Conservation (phyloP, 2,113 vertebrate species). For the Ictidomys tridecemlineatus region DNA sequence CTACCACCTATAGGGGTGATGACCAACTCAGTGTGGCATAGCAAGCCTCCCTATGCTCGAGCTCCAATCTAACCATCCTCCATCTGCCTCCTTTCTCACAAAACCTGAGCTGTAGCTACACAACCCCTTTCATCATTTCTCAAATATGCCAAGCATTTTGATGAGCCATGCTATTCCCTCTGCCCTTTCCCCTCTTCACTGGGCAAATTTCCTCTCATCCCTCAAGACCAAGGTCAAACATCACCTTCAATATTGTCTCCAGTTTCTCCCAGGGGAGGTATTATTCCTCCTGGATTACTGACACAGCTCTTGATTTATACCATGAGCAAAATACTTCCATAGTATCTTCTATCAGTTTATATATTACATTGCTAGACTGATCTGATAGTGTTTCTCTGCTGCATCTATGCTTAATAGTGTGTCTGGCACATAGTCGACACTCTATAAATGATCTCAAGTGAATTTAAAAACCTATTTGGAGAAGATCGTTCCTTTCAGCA, state of each 20-base stretch:
- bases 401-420: background rate
- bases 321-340: background rate
- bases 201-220: background rate
- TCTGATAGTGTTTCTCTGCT: background rate
- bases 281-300: background rate
- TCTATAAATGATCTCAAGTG: background rate
- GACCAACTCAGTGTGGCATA: background rate
- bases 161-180: background rate
- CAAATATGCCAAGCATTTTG: background rate
- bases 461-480: background rate
- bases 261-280: background rate
- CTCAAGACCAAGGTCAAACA: slow-evolving; percentile 16
- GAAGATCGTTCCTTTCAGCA: slow-evolving; percentile 39
- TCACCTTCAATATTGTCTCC: background rate
- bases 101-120: background rate
- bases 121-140: background rate
- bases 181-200: background rate
- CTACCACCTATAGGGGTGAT: rapidly evolving
- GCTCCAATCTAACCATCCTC: background rate
- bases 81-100: background rate
- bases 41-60: background rate
- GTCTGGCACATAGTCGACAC: background rate
- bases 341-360: background rate
- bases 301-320: background rate
- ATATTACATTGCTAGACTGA: background rate